A percentile compares a stretch with the other conserved stretches of the same genome.
Conservation (phyloP, 2,888 invertebrate genomes). For the Scaptomyza flava region DNA sequence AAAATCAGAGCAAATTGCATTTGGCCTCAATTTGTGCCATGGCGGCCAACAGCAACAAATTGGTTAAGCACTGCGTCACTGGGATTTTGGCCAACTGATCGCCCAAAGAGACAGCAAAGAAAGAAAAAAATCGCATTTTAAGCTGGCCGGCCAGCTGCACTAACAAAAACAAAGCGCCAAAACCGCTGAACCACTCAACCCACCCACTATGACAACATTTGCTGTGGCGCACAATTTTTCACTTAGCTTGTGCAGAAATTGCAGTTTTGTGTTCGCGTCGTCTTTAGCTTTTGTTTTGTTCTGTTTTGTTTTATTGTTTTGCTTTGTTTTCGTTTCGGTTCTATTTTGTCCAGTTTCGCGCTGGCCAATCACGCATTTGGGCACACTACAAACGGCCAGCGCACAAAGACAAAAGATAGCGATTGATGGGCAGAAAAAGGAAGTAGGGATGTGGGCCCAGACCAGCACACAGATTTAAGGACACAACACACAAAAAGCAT, state of each 20-base stretch:
- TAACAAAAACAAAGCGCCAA: constrained; percentile 51
- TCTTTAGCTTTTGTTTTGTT: constrained; percentile 32
- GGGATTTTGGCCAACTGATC: constrained; percentile 43
- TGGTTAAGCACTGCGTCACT: constrained; percentile 33
- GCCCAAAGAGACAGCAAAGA: constrained; percentile 24
- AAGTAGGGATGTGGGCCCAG: not conserved
- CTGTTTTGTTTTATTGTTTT: constrained; percentile 34
- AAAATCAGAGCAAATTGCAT: constrained; percentile 54
- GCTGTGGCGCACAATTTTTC: constrained; percentile 58
- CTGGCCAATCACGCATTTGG: constrained; percentile 73
- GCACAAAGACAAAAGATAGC: constrained; percentile 44
- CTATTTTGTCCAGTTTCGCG: constrained; percentile 44
- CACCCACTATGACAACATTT: constrained; percentile 54
- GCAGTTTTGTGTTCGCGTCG: constrained; percentile 41
- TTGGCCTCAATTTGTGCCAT: constrained; percentile 50
- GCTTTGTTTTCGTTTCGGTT: constrained; percentile 27
- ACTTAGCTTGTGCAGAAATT: constrained; percentile 55
- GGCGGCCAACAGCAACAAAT: constrained; percentile 35
- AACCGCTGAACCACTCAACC: constrained; percentile 14
- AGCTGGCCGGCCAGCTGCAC: constrained; percentile 46
- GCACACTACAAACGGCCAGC: constrained; percentile 37
- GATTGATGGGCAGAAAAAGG: constrained; percentile 23
- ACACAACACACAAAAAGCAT: constrained; percentile 40
- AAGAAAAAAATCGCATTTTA: constrained; percentile 22
- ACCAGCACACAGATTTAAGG: constrained; percentile 32